These are phyloP conservation scores for Propithecus coquereli DNA, from an alignment of 2,113 vertebrate species.

Conservation along the genomic window DNA sequence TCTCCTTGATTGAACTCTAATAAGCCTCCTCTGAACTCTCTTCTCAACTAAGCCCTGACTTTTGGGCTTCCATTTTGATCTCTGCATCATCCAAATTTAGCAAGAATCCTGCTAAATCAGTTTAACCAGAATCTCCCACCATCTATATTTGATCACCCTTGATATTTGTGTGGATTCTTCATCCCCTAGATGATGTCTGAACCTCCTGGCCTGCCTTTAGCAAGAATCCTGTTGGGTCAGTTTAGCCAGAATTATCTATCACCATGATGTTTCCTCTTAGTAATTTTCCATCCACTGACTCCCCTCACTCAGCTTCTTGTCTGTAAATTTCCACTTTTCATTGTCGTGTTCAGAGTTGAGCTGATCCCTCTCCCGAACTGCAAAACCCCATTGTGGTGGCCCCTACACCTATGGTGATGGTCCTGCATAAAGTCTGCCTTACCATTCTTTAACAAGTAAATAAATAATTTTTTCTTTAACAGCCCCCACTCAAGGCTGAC, in stretches of 20 bases:
- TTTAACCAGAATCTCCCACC: neutral
- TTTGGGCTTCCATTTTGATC: neutral
- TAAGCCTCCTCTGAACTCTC: neutral
- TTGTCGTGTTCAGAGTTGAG: neutral
- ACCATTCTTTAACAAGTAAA: neutral
- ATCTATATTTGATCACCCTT: neutral
- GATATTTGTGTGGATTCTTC: neutral
- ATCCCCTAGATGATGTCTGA: neutral
- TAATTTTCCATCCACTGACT: neutral
- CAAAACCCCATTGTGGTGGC: neutral
- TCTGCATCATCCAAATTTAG: neutral
- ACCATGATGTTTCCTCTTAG: neutral
- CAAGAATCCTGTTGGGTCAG: neutral
- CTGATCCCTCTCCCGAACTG: neutral
- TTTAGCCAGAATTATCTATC: neutral
- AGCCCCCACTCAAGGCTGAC: neutral
- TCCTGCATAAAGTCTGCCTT: neutral
- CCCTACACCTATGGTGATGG: neutral
- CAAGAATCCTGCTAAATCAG: neutral
- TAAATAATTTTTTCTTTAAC: neutral
- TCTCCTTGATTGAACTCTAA: neutral
- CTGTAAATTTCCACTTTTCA: neutral
- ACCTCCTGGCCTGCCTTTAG: neutral
- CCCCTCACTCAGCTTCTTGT: neutral
- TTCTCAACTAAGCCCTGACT: neutral